Percentiles rank a stretch among this genome's conserved stretches.
phyloP scores from a whole-genome alignment of 2,113 vertebrate genomes.

The Salvelinus fontinalis region DNA sequence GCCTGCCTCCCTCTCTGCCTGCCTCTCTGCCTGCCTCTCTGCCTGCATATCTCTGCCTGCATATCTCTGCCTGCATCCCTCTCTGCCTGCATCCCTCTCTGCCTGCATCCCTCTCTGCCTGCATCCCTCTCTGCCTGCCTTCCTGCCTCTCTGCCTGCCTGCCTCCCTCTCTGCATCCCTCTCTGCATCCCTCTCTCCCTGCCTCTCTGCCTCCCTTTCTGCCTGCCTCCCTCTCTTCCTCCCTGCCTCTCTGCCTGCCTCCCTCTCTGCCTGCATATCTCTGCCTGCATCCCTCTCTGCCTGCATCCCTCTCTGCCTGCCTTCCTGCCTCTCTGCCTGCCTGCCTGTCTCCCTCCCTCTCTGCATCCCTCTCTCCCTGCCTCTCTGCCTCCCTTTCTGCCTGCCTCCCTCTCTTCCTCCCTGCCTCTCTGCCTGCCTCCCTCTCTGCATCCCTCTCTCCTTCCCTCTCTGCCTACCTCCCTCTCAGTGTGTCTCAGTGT shows the following conservation, averaged over 20 bases:
- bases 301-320: no score
- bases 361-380: no score
- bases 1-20: background rate
- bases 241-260: no score
- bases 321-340: background rate
- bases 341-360: background rate
- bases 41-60: background rate
- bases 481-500: background rate
- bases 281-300: no score
- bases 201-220: slow-evolving; percentile 41
- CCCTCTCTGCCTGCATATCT: no score
- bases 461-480: slow-evolving; percentile 37
- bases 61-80: no score
- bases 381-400: slow-evolving; percentile 3
- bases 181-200: slow-evolving; percentile 60
- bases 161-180: slow-evolving; percentile 38
- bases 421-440: slow-evolving; percentile 27
- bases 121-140: background rate
- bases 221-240: slow-evolving; percentile 4
- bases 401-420: slow-evolving; percentile 25
- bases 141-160: slow-evolving; percentile 44
- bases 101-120: background rate
- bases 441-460: slow-evolving; percentile 41
- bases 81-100: no score
- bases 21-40: background rate